Evolutionary conservation across 2,113 vertebrate genomes (phyloP).

Genomic region (Fukomys damarensis): DNA sequence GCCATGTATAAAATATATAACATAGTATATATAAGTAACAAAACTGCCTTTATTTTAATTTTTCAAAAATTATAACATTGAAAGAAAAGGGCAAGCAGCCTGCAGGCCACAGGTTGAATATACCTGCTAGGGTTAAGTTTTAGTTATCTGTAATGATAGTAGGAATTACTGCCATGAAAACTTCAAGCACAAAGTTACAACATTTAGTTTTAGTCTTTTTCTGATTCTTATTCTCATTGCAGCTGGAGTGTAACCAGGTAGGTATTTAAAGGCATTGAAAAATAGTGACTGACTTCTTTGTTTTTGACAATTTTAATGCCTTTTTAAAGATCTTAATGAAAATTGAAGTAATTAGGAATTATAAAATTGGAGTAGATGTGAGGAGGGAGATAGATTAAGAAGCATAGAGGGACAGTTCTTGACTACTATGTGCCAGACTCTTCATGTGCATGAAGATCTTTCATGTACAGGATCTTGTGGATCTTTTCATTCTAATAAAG

Average conservation of each 20-base stretch:
- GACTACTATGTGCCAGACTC: background rate
- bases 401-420: background rate
- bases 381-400: background rate
- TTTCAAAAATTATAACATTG: background rate
- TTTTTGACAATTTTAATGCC: background rate
- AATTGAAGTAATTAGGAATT: background rate
- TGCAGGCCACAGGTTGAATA: background rate
- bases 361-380: background rate
- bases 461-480: background rate
- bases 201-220: background rate
- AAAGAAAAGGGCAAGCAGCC: background rate
- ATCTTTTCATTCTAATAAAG: background rate
- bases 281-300: background rate
- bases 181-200: background rate
- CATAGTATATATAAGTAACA: background rate
- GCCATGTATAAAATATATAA: background rate
- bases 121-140: background rate
- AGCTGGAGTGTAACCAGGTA: background rate
- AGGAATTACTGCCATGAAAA: background rate
- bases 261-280: background rate
- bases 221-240: background rate
- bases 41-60: background rate
- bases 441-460: background rate
- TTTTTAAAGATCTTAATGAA: background rate
- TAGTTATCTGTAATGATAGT: background rate